Base-by-base conservation (phyloP, 2,797 vertebrate species). In the Alauda arvensis region DNA sequence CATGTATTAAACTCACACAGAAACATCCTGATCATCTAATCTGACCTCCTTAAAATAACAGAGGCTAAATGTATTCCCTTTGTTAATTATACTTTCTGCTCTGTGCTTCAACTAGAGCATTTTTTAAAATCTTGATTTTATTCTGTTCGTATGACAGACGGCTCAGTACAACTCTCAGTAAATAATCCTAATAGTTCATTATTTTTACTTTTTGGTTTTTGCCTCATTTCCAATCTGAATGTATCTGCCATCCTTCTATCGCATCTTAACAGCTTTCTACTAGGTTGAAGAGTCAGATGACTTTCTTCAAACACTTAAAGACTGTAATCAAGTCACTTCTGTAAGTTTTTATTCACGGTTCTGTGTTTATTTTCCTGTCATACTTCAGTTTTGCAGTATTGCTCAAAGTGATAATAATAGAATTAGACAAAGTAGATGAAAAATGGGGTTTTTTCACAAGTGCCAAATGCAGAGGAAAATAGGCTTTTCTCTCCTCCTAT, bases 341-440 rank as follows among this genome's bases (percentile, higher is more conserved):
- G 3, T 49, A 67, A 46, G 56, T 40, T 85, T 87, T 85, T 87
- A 60, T 72, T 72, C 52, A 49, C 1, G 1, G 29, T 43, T 80
- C 19, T 34, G 18, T 52, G 62, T 33, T 88, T 86, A 83, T 80
- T 85, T 90, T 81, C 83, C 72, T 70, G 53, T 23, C 49, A 39
- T 39, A 72, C 40, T 72, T 87, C 67, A 76, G 24, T 62, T 92
- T 59, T 62, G 59, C 13, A 24, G 52, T 29, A 76, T 46, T 91
- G 81, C 45, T 76, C 39, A 60, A 81, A 85, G 80, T 20, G 39
- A 70, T 65, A 83, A 66, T 65, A 87, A 85, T 49, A 85, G 53
- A 94, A 85, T 87, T 60, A 87, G 42, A 78, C 52, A 77, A 86
- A 91, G 14, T 19, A 68, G 33, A 69, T 45, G 56, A 86, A 90